A percentile compares a stretch with the other conserved stretches of the same genome.
Evolutionary conservation across 2,113 vertebrate species (phyloP).

Genomic region (Peucedramus taeniatus): DNA sequence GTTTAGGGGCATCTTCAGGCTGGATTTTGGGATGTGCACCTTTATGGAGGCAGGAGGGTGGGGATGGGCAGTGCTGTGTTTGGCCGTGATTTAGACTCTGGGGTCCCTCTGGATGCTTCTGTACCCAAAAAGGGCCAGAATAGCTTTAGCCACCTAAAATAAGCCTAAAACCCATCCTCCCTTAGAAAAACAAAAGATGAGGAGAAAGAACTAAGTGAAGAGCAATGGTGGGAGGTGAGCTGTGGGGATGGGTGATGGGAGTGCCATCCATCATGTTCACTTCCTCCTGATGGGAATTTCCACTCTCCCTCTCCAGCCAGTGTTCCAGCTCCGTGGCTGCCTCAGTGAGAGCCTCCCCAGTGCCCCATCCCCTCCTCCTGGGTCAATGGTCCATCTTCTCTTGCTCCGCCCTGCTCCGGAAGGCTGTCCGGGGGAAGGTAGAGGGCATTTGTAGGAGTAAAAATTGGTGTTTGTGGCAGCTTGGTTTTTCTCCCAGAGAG

Average conservation of each 20-base stretch:
- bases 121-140: background rate
- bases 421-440: background rate
- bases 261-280: slow-evolving; percentile 40
- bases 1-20: background rate
- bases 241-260: background rate
- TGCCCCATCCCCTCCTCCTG: background rate
- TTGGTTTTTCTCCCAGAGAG: background rate
- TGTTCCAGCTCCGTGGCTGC: background rate
- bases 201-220: background rate
- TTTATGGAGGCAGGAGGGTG: background rate
- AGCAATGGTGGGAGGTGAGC: background rate
- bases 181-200: background rate
- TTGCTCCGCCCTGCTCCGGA: background rate
- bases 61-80: background rate
- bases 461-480: background rate
- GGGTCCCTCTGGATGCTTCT: background rate
- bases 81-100: background rate
- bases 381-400: slow-evolving; percentile 8
- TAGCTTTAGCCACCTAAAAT: background rate
- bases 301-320: background rate
- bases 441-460: background rate
- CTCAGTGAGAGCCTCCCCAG: background rate
- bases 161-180: background rate
- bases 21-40: background rate
- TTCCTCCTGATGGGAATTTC: background rate